Conservation (phyloP, 2,888 invertebrate species). For the Dusona sp. region DNA sequence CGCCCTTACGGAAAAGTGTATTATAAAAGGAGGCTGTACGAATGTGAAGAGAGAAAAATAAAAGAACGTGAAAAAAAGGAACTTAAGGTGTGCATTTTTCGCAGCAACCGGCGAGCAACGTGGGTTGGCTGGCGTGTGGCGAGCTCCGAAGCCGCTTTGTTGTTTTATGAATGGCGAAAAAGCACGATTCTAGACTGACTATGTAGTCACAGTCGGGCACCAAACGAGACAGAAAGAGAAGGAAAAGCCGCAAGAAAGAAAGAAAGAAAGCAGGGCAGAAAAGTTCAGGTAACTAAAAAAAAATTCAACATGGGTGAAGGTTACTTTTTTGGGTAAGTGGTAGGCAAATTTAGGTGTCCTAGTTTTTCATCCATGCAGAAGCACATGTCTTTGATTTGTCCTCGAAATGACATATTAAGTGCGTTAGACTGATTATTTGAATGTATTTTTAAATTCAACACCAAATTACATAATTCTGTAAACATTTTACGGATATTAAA, state of each 20-base stretch:
- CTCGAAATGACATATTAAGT: background rate
- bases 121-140: slow-evolving; percentile 45
- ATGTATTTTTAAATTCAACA: too few species aligned
- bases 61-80: slow-evolving; percentile 25
- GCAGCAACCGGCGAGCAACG: slow-evolving; percentile 11
- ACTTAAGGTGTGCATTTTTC: slow-evolving; percentile 39
- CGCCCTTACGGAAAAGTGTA: slow-evolving; percentile 34
- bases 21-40: slow-evolving; percentile 14
- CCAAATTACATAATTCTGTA: background rate
- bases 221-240: background rate
- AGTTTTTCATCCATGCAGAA: background rate
- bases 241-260: background rate
- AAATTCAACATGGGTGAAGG: background rate
- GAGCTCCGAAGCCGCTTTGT: slow-evolving; percentile 51
- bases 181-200: slow-evolving; percentile 23
- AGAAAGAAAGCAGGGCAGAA: background rate
- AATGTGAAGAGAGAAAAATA: slow-evolving; percentile 32
- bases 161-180: slow-evolving; percentile 62
- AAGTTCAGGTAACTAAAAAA: background rate
- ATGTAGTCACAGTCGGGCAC: slow-evolving; percentile 21
- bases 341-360: background rate
- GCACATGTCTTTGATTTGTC: background rate
- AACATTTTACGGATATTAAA: background rate
- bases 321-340: background rate
- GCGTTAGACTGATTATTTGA: background rate